Evolutionary conservation across 2,888 invertebrate genomes (phyloP).

Genomic region (Itoplectis maculator): DNA sequence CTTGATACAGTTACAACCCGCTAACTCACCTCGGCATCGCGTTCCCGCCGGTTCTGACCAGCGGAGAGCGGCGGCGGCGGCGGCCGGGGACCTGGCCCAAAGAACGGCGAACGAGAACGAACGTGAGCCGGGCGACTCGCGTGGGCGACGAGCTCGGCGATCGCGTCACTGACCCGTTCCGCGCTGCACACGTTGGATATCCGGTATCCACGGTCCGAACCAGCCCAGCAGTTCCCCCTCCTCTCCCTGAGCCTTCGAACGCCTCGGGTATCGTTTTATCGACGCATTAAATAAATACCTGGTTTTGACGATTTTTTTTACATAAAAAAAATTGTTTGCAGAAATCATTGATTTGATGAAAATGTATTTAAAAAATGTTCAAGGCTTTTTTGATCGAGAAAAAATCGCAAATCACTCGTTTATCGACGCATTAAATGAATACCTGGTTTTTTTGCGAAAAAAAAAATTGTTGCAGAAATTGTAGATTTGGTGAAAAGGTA

Average conservation of each 20-base stretch:
- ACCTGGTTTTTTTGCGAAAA: too few relatives aligned
- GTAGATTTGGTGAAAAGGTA: too few relatives aligned
- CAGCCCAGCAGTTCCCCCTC: too few relatives aligned
- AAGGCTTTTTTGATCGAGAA: too few relatives aligned
- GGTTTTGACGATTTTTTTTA: too few relatives aligned
- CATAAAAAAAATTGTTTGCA: too few relatives aligned
- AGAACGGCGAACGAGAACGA: slow-evolving; percentile 45
- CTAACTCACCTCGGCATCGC: slow-evolving; percentile 77
- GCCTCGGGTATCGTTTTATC: not conserved
- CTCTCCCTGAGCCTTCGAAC: slow-evolving; percentile 3
- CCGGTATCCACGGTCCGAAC: slow-evolving; percentile 43
- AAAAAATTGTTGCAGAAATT: too few relatives aligned
- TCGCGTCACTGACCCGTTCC: slow-evolving; percentile 51
- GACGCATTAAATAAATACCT: not conserved
- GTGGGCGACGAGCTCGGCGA: slow-evolving; percentile 39
- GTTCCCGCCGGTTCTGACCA: slow-evolving; percentile 62
- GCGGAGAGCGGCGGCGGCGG: slow-evolving; percentile 18
- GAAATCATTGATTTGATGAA: too few relatives aligned
- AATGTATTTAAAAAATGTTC: too few relatives aligned
- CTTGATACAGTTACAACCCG: slow-evolving; percentile 83
- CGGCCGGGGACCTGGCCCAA: slow-evolving; percentile 12
- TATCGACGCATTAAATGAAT: too few relatives aligned
- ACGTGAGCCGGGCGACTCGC: slow-evolving; percentile 30
- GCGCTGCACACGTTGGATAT: slow-evolving; percentile 31
- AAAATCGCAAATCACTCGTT: too few relatives aligned